These are phyloP conservation scores for Idaea straminata DNA, from an alignment of 2,888 invertebrate species.

Conservation along the genomic window DNA sequence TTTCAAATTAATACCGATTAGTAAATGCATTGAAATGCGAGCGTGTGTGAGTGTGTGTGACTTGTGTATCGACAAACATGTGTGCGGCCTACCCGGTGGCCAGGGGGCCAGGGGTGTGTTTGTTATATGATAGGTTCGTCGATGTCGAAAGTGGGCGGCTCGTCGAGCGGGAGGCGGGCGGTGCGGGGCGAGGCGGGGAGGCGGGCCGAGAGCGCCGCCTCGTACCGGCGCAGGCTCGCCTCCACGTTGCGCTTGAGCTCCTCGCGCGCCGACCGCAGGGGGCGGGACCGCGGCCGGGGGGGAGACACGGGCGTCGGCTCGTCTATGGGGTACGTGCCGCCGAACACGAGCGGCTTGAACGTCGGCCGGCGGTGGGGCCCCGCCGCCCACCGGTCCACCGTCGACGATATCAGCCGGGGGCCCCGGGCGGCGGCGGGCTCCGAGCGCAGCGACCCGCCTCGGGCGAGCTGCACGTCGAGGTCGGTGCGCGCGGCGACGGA, in stretches of 20 bases:
- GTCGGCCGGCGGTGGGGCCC: constrained; percentile 57
- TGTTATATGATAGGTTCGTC: constrained; percentile 62
- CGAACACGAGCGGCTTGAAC: constrained; percentile 87
- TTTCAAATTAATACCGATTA: no score
- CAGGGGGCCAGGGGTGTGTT: background rate
- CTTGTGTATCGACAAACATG: no score
- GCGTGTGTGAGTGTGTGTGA: no score
- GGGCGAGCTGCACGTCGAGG: constrained; percentile 21
- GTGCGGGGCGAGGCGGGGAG: constrained; percentile 41
- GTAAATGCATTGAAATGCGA: no score
- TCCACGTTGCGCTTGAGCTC: constrained; percentile 64
- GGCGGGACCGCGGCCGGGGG: constrained; percentile 18
- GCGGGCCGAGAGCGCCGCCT: constrained; percentile 55
- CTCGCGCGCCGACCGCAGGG: constrained; percentile 29
- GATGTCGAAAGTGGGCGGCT: constrained; percentile 77
- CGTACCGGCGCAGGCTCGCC: constrained; percentile 69
- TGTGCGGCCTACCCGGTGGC: no score
- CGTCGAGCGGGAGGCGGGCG: constrained; percentile 19
- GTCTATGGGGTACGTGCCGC: constrained; percentile 93
- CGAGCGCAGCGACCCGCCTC: no score
- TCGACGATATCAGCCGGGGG: constrained; percentile 32
- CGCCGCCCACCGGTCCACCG: constrained; percentile 83
- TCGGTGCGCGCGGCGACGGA: constrained; percentile 9
- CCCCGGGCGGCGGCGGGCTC: constrained; percentile 28
- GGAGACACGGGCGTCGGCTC: constrained; percentile 71